Conservation (phyloP, 92 coral and sea anemone species). For the Parazoanthus swiftii region DNA sequence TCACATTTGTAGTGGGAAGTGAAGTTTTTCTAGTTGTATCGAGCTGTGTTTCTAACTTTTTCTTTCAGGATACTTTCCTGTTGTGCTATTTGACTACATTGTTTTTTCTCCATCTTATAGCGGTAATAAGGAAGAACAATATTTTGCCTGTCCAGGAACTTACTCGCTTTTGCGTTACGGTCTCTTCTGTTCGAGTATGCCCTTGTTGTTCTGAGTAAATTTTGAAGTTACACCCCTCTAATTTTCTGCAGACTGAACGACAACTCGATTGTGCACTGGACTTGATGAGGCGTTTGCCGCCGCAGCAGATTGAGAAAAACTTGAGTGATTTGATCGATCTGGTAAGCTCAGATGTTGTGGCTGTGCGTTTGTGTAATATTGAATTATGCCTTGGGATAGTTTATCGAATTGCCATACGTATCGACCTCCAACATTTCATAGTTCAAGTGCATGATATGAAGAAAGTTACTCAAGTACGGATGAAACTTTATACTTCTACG, state of each 20-base stretch:
- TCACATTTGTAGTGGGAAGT: background rate
- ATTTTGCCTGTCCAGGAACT: slow-evolving; percentile 3
- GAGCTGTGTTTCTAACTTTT: background rate
- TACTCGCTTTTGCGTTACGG: slow-evolving; percentile 27
- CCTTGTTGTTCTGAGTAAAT: slow-evolving; percentile 1
- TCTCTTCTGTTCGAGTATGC: slow-evolving; percentile 41
- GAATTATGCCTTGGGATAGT: background rate
- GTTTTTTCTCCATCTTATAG: background rate
- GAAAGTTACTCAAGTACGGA: background rate
- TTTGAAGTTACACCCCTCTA: slow-evolving; percentile 30
- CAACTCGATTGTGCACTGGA: slow-evolving; percentile 99
- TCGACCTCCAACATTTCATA: background rate
- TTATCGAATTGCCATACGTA: background rate
- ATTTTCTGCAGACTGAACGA: slow-evolving; percentile 77
- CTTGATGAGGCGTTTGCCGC: slow-evolving; percentile 98
- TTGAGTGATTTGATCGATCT: slow-evolving; percentile 95
- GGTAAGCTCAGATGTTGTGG: slow-evolving; percentile 56
- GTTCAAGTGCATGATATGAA: background rate
- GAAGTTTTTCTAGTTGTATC: background rate
- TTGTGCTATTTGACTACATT: background rate
- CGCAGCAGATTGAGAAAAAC: slow-evolving; percentile 98
- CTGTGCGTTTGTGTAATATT: background rate
- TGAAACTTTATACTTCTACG: background rate
- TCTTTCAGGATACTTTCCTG: background rate
- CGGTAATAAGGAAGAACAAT: background rate